Base-by-base conservation (phyloP, 2,888 invertebrate species). In the Ectobius pallidus region DNA sequence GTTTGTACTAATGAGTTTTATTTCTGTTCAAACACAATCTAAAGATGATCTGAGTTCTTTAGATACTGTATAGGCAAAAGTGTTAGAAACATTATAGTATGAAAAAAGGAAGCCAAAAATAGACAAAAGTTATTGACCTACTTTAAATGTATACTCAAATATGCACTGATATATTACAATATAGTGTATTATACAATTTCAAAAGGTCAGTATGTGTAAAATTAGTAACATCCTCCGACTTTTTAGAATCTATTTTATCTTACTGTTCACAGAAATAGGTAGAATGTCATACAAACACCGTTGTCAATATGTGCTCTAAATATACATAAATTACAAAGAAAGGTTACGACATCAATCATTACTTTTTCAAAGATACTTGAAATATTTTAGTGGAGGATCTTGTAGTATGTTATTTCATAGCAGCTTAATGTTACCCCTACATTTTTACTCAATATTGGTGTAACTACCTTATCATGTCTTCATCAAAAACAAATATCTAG, bases 261-360 rank as follows among this genome's bases (percentile, higher is more conserved):
- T n/a, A 7, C 25, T 25, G n/a, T 11, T 52, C 1, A 58, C 32
- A 58, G n/a, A 30, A 2, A 46, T 34, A 46, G n/a, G 14, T 14
- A 14, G 55, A 55, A 55, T 55, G 25, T 55, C 55, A 58, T 32
- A 58, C 58, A 14, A 16, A 58, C 30, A 58, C 14, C 3, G 3
- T 58, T 32, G 22, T 58, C 58, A 14, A n/a, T 30, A 30, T 0
- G n/a, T 30, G 18, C 27, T 58, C n/a, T 58, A 0, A 32, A 6
- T 30, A n/a, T 14, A 58, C n/a, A 30, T 22, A 58, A 58, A n/a
- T 32, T 30, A n/a, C 30, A 58, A 58, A 58, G 58, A 4, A 58
- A 58, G 16, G 25, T 4, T 58, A 58, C 14, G 7, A 30, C 32
- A 58, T 58, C n/a, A 30, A 58, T 58, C 25, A 52, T 25, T n/a